Evolutionary conservation across 1,140 invertebrate species (phyloP).

Genomic region (honey bee (Apis mellifera)): DNA sequence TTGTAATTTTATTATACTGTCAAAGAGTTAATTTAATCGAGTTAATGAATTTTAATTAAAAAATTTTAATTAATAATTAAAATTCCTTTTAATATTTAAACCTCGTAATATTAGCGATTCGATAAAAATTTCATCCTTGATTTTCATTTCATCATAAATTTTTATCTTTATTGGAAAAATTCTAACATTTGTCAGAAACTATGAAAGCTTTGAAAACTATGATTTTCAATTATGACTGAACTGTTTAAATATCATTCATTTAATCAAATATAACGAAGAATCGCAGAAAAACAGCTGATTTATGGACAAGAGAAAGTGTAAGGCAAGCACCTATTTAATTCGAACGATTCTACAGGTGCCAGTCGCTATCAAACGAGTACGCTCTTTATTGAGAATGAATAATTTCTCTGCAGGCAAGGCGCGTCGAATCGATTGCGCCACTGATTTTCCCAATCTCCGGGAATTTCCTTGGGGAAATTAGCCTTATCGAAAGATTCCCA

Average conservation of each 20-base stretch:
- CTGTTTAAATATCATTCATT: not conserved
- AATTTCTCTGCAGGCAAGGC: constrained; percentile 61
- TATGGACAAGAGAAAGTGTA: not conserved
- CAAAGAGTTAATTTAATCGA: too few relatives aligned
- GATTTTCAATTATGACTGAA: too few relatives aligned
- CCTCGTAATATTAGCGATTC: too few relatives aligned
- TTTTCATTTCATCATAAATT: too few relatives aligned
- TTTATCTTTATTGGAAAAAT: too few relatives aligned
- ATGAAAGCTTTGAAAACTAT: too few relatives aligned
- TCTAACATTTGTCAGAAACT: too few relatives aligned
- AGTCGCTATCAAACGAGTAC: constrained; percentile 49
- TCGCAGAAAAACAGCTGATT: not conserved
- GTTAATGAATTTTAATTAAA: too few relatives aligned
- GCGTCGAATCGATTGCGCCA: constrained; percentile 65
- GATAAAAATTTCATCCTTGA: too few relatives aligned
- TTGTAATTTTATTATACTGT: too few relatives aligned
- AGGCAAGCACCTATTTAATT: not conserved
- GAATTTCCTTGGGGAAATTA: constrained; percentile 71
- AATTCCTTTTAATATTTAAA: too few relatives aligned
- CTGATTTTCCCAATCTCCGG: constrained; percentile 68
- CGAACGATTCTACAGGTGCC: constrained; percentile 64
- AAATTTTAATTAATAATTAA: too few relatives aligned
- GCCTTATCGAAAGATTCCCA: constrained; percentile 69
- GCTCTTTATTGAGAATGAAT: constrained; percentile 69
- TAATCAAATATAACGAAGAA: not conserved